Base-by-base conservation (phyloP, 2,888 invertebrate species). In the Caenorhabditis macrosperma region DNA sequence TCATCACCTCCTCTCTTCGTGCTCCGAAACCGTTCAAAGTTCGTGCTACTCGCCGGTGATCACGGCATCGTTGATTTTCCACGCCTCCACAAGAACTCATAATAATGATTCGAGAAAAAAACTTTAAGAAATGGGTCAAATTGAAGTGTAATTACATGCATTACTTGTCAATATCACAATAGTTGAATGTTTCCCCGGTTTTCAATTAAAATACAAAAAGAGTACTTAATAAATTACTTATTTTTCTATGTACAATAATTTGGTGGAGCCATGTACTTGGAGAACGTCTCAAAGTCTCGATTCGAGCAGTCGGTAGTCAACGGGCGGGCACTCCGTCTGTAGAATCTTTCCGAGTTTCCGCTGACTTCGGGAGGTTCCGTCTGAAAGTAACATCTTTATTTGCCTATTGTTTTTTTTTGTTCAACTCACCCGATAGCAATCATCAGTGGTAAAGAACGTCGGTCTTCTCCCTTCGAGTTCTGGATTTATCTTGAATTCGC, bases 381-480 rank as follows among this genome's bases (percentile, higher is more conserved):
- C 83, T 83, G 76, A 12, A 83, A 67, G 15, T 24, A n/a, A 24
- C 17, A 44, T 38, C 41, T 22, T 26, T 57, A 24, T n/a, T 60
- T 61, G 1, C 44, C 3, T 26, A 12, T 41, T 63, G 9, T 61
- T 48, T 28, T 6, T 28, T 60, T 59, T 5, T 71, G 22, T 46
- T 6, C 20, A n/a, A 63, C 54, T 68, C 12, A 84, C 86, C 41
- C 84, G 76, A 35, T 71, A 83, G 41, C 76, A 72, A 33, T 82
- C 80, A 63, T 86, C 86, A 1, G 83, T 69, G 2, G 80, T 82
- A 67, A 85, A 85, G 52, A 85, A 74, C 15, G 83, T 75, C 2
- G 72, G 66, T 33, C 79, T 71, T 67, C 81, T 71, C 28, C 30
- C 33, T 15, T 78, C 80, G 4, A 54, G 9, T 9, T 74, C 71